Evolutionary conservation across 2,797 vertebrate species (phyloP), one percentile per base, ranked within the genome.

Genomic region (Acanthiza pusilla): DNA sequence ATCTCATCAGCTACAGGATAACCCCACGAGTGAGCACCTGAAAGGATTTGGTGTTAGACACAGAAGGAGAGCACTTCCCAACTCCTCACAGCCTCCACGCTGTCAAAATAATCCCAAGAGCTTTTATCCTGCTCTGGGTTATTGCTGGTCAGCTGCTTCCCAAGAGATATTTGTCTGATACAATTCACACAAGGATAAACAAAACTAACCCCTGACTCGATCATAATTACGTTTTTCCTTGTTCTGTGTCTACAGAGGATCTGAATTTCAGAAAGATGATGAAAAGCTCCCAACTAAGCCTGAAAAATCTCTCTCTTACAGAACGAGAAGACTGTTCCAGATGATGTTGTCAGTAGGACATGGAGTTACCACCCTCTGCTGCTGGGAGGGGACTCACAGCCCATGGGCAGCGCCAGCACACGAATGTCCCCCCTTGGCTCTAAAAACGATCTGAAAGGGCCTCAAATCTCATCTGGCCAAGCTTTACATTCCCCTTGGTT

Each of bases 391-490:
- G 57, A 50, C 61, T 55, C 21, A 5, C 2, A 62, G 78, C 12
- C 63, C n/a, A 0, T 3, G 6, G 36, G 21, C 4, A 71, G 40
- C 14, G 26, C 78, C 62, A 6, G 1, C n/a, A 9, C 34, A 21
- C 13, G 27, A 5, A 27, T 0, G 17, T 19, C 67, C 57, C 58
- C n/a, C 30, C 11, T 11, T 27, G 5, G 25, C 20, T 16, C 5
- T 0, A 10, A 14, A 50, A 40, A 4, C 2, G 3, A 1, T 23
- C 32, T 6, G 0, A 1, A 55, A 61, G 21, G 5, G 42, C 26
- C 29, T 47, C 42, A 30, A 7, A 9, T 17, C 21, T 68, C 38
- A 9, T 7, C 32, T 25, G 51, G 38, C 34, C 54, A 14, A 11
- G 9, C 3, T 25, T 17, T 9, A 5, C 13, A 0, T 2, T 9